Evolutionary conservation across 1,140 invertebrate genomes (phyloP), one percentile per base, ranked within the genome.

Genomic region (Tachypleus tridentatus): DNA sequence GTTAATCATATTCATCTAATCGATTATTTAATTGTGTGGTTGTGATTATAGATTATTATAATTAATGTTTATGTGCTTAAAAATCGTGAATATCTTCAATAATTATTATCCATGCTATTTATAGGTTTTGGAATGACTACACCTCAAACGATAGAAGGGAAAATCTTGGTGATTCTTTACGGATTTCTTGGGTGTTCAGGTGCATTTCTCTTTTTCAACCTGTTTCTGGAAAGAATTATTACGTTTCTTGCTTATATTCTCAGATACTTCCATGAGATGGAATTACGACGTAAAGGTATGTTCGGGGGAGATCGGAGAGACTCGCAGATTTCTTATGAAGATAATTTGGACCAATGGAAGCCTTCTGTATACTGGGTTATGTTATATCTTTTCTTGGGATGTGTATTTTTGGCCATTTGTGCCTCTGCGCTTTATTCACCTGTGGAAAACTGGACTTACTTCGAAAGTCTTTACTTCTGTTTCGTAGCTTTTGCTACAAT

Each of bases 311-410:
- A 29, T 29, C 58, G 74, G 5, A 62, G 73, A 52, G 69, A 71
- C 49, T 72, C 74, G 5, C 72, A 74, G 4, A 67, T 71, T 5
- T 74, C 72, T 29, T 63, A 70, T 59, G 81, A 81, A n/a, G 80
- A 82, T 60, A 77, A 79, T 47, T 51, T 70, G 0, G 54, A 72
- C 29, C 76, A 77, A 74, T 87, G 86, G 85, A 86, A 87, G 70
- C 86, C 86, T 0, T 85, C 84, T 49, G 85, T 87, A 0, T 86
- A 86, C 70, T 86, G 84, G 81, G 85, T 87, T 3, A 85, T 87
- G 82, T 72, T 86, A 5, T 84, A 82, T 70, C 76, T 87, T 1
- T 72, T 81, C 61, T 77, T 81, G 4, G 74, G 83, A 50, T 76
- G 80, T 0, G 78, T 82, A 2, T 79, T 82, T 29, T 72, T 78